Evolutionary conservation across 2,888 invertebrate genomes (phyloP).

Genomic region (Andrena chrysosceles): DNA sequence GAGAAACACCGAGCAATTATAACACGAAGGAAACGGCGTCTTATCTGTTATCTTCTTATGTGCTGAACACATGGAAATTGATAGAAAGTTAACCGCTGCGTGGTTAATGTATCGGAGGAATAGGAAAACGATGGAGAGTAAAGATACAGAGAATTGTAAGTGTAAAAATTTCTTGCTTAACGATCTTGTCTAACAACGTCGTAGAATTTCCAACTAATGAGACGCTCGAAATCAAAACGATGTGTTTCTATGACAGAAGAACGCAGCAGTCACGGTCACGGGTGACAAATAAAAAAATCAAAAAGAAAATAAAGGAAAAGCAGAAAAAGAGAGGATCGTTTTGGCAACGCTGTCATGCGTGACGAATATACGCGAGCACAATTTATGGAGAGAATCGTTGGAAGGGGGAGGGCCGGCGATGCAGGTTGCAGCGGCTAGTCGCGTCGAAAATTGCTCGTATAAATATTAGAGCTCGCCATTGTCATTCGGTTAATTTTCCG

Average conservation of each 20-base stretch:
- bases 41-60: conserved; percentile 46
- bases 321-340: conserved; percentile 33
- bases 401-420: conserved; percentile 17
- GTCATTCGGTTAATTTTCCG: conserved; percentile 79
- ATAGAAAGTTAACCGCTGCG: conserved; percentile 28
- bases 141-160: background rate
- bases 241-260: background rate
- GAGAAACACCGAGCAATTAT: conserved; percentile 45
- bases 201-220: background rate
- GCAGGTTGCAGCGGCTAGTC: conserved; percentile 55
- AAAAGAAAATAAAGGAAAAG: background rate
- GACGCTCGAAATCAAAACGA: background rate
- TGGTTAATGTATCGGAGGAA: conserved; percentile 6
- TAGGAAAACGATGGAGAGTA: background rate
- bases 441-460: conserved; percentile 79
- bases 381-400: conserved; percentile 58
- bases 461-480: conserved; percentile 78
- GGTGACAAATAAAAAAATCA: background rate
- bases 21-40: conserved; percentile 42
- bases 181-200: background rate
- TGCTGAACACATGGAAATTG: conserved; percentile 4
- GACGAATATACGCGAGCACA: conserved; percentile 56
- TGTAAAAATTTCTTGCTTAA: background rate
- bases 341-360: conserved; percentile 56
- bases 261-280: conserved; percentile 4